phyloP scores from a whole-genome alignment of 2,797 vertebrate genomes.

The Clarias laeviceps region DNA sequence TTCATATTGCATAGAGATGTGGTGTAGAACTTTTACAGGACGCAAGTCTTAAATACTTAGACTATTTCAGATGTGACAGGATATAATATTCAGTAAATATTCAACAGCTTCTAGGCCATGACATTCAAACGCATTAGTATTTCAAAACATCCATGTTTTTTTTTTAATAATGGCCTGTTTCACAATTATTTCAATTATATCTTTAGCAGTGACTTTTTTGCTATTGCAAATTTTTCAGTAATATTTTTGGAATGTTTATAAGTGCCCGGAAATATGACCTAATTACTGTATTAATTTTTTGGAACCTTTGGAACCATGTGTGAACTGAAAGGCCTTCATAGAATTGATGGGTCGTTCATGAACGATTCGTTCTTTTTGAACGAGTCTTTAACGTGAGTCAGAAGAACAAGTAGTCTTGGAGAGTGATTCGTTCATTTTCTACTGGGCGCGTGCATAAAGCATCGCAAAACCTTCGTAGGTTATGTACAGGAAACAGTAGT shows the following conservation, averaged over 20 bases:
- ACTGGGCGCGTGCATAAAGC: too few relatives aligned
- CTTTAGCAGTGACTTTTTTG: background rate
- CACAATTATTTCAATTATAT: too few relatives aligned
- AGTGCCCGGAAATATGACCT: background rate
- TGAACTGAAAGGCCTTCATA: too few relatives aligned
- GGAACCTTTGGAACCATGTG: background rate
- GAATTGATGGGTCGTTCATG: too few relatives aligned
- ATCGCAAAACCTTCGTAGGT: too few relatives aligned
- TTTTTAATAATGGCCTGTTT: too few relatives aligned
- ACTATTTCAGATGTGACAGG: background rate
- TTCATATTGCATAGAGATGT: background rate
- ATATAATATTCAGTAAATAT: background rate
- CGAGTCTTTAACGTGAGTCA: too few relatives aligned
- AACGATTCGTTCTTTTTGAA: too few relatives aligned
- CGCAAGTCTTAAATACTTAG: background rate
- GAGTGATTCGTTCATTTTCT: too few relatives aligned
- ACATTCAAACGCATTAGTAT: background rate
- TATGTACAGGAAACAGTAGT: too few relatives aligned
- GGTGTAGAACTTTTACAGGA: background rate
- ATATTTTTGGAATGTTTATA: background rate
- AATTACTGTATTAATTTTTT: background rate
- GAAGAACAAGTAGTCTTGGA: too few relatives aligned
- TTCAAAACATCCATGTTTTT: background rate
- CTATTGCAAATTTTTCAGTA: background rate
- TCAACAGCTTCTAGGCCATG: background rate